Evolutionary conservation across 2,888 invertebrate species (phyloP).

Genomic region (Eupithecia dodoneata): DNA sequence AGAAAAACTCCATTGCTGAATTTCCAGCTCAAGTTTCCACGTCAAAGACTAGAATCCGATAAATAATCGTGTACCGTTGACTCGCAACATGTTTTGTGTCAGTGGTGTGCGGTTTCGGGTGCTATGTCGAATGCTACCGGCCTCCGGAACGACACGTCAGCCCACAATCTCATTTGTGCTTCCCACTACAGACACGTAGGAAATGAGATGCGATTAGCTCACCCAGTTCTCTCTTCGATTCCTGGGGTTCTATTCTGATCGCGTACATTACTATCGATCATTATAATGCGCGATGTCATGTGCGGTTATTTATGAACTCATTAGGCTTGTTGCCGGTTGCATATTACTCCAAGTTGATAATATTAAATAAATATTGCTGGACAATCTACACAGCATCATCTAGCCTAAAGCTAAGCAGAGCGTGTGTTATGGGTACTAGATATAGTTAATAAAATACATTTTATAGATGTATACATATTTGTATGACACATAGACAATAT

Average conservation of each 20-base stretch:
- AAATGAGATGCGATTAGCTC: constrained; percentile 76
- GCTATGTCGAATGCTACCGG: constrained; percentile 60
- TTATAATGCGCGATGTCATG: constrained; percentile 24
- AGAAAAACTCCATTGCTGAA: neutral
- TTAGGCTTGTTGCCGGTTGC: constrained; percentile 4
- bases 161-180: constrained; percentile 75
- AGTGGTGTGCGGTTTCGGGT: constrained; percentile 53
- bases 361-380: too few species aligned
- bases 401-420: too few species aligned
- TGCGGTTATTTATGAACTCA: constrained; percentile 15
- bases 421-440: too few species aligned
- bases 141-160: constrained; percentile 68
- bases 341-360: constrained; percentile 1
- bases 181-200: constrained; percentile 72
- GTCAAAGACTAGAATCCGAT: constrained; percentile 33
- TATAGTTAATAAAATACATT: too few species aligned
- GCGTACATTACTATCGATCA: constrained; percentile 28
- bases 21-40: constrained; percentile 43
- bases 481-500: too few species aligned
- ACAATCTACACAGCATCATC: too few species aligned
- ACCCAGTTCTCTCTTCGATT: constrained; percentile 50
- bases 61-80: constrained; percentile 36
- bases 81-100: constrained; percentile 39
- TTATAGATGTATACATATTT: too few species aligned
- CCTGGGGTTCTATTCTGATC: constrained; percentile 28